phyloP scores from a whole-genome alignment of 2,113 vertebrate species.

The Cacatua alba region DNA sequence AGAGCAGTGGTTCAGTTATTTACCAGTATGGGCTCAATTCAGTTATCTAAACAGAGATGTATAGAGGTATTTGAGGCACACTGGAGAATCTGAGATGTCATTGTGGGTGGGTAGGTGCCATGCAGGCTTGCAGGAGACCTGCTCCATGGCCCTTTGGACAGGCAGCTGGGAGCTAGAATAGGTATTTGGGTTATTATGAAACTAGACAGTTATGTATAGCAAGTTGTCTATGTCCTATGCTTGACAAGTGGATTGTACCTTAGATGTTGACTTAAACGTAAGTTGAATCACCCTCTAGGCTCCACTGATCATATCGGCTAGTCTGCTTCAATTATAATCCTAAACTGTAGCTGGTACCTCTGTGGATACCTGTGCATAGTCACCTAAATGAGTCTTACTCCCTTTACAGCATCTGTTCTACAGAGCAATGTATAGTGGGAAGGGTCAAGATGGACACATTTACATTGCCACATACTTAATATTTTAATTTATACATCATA shows the following conservation, averaged over 20 bases:
- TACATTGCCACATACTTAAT: background rate
- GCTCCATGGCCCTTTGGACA: background rate
- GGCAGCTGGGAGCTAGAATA: background rate
- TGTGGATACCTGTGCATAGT: background rate
- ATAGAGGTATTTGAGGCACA: background rate
- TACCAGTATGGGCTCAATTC: background rate
- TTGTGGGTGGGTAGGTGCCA: background rate
- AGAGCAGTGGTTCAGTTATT: background rate
- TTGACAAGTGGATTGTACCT: background rate
- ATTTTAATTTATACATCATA: background rate
- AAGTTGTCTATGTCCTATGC: background rate
- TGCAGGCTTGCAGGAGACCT: background rate
- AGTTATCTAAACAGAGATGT: background rate
- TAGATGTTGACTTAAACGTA: background rate
- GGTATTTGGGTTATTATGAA: background rate
- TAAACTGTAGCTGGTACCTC: too few species aligned
- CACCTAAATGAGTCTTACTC: background rate
- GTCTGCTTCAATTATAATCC: background rate
- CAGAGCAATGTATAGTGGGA: accelerated
- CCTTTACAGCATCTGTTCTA: background rate
- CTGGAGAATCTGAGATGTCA: background rate
- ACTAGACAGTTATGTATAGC: background rate
- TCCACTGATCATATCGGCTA: background rate
- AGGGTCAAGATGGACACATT: accelerated
- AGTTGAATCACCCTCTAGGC: background rate